Base-by-base conservation (phyloP, 2,888 invertebrate species). In the Chaetogeoica ovagalla region DNA sequence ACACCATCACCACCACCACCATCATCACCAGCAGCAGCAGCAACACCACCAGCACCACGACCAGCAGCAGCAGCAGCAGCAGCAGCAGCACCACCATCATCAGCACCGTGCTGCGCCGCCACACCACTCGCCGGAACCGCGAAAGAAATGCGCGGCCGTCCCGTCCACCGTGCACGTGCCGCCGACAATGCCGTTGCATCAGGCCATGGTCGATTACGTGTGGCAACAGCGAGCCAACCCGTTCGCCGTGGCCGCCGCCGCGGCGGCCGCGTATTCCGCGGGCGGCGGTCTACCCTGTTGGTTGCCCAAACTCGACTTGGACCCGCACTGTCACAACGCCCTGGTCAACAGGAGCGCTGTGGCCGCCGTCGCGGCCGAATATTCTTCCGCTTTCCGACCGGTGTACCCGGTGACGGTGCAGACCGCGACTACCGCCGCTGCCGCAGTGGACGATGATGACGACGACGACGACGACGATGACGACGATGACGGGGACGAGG, bases 381-480 rank as follows among this genome's bases (percentile, higher is more conserved):
- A 82, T 66, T 81, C 76, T 30, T 83, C 83, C 15, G 83, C 83
- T 17, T 83, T 84, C 83, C 77, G 84, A 79, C 68, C 83, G 70
- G 83, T 84, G 69, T 59, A 84, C 81, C 83, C 83, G 82, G 39
- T 74, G 17, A 65, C 81, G 21, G 66, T 81, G 60, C 30, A 30
- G 30, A 69, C 48, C 17, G 76, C 88, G 57, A 87, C 88, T 82
- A 87, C 89, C 75, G 88, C 86, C 85, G 86, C 52, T 13, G 83
- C 82, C 13, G 82, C 86, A 37, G 88, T 89, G 71, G 87, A 88
- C 81, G 63, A 86, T 84, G 65, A 87, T 83, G 90, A 89, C 82
- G 90, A 91, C 79, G 88, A 90, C 17, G 92, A 92, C 84, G 92
- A 93, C 82, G 93, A 94, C 84, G 93, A 93, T 85, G 82, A 87